Conservation (phyloP, 2,797 vertebrate species). For the Falco columbarius region DNA sequence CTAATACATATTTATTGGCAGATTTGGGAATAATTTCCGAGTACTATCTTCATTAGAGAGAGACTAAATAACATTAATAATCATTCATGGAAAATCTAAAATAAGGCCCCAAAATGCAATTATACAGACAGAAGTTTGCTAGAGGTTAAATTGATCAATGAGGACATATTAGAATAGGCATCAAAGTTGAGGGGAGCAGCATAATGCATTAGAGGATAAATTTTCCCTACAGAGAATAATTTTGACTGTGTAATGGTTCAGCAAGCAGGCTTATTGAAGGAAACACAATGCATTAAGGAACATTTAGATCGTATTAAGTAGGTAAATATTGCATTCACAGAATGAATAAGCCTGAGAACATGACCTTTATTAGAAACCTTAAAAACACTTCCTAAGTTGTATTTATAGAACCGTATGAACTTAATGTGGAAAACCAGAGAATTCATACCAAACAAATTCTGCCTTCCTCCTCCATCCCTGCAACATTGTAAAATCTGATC, state of each 20-base stretch:
- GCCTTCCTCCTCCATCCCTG: neutral
- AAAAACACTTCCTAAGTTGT: neutral
- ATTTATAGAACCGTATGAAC: neutral
- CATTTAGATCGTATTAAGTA: neutral
- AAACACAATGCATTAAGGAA: neutral
- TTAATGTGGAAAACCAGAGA: neutral
- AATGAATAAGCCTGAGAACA: neutral
- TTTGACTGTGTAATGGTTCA: neutral
- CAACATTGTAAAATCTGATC: neutral
- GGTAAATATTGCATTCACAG: neutral
- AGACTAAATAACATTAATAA: neutral
- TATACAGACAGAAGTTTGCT: neutral
- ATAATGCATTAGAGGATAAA: neutral
- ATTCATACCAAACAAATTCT: neutral
- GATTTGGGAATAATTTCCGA: neutral
- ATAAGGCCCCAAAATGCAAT: neutral
- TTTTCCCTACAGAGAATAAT: neutral
- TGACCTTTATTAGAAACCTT: neutral
- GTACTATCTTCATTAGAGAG: neutral
- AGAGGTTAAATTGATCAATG: neutral
- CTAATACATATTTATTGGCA: neutral
- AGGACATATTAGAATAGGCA: neutral
- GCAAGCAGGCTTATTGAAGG: neutral
- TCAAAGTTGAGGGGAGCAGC: neutral
- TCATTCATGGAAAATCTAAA: neutral